phyloP scores from a whole-genome alignment of 2,113 vertebrate genomes.

The Bos taurus region DNA sequence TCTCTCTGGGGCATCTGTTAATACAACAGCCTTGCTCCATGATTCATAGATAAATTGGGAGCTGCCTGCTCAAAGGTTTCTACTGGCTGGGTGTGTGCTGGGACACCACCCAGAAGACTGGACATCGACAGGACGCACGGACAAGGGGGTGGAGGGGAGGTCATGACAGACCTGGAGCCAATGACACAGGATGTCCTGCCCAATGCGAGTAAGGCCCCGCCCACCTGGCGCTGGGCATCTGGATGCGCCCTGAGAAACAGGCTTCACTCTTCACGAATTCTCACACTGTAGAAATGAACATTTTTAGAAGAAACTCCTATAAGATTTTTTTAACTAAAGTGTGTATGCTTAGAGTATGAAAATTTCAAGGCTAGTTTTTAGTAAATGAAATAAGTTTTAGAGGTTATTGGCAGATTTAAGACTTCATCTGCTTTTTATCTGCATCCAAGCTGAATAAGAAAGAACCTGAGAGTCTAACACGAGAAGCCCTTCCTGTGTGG shows the following conservation, averaged over 20 bases:
- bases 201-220: rapidly evolving
- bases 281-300: not conserved
- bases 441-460: not conserved
- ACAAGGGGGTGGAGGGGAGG: rapidly evolving
- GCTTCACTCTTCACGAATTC: not conserved
- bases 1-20: not conserved
- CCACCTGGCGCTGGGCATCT: rapidly evolving
- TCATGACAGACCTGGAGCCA: rapidly evolving
- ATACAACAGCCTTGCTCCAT: rapidly evolving
- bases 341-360: not conserved
- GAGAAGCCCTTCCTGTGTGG: not conserved
- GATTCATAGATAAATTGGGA: not conserved
- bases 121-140: not conserved
- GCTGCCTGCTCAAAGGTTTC: not conserved
- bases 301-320: not conserved
- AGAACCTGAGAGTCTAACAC: too few species aligned
- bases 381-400: not conserved
- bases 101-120: not conserved
- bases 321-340: not conserved
- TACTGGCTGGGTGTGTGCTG: rapidly evolving
- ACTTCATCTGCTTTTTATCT: not conserved
- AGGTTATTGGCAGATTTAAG: not conserved
- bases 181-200: rapidly evolving
- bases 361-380: not conserved
- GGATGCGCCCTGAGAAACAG: rapidly evolving